Conservation (phyloP, 2,888 invertebrate genomes). For the Noctua fimbriata region DNA sequence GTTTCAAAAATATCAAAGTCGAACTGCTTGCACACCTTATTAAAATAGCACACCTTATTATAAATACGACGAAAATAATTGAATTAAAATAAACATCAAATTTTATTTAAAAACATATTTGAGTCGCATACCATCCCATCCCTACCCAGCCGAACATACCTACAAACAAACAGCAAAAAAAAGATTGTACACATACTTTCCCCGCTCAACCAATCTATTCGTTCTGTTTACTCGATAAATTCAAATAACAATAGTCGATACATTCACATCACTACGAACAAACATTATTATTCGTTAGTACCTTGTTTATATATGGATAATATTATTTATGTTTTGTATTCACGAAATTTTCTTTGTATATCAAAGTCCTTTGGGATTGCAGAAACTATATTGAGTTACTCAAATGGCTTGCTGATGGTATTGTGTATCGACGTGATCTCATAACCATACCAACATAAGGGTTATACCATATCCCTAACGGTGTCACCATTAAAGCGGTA, state of each 20-base stretch:
- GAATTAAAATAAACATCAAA: constrained; percentile 9
- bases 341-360: constrained; percentile 27
- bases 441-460: not conserved
- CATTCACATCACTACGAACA: constrained; percentile 61
- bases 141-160: not conserved
- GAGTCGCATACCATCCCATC: constrained; percentile 7
- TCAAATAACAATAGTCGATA: constrained; percentile 63
- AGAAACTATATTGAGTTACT: constrained; percentile 26
- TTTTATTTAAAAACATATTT: constrained; percentile 23
- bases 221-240: constrained; percentile 59
- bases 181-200: constrained; percentile 35
- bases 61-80: not conserved
- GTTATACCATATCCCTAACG: not conserved
- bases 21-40: too few relatives aligned
- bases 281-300: constrained; percentile 63
- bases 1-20: too few relatives aligned
- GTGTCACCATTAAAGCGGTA: not conserved
- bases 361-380: constrained; percentile 20
- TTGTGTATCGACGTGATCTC: not conserved
- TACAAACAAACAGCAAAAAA: constrained; percentile 27
- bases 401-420: constrained; percentile 8
- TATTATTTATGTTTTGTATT: constrained; percentile 57
- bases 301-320: constrained; percentile 54
- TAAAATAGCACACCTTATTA: too few relatives aligned
- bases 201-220: constrained; percentile 45